Conservation (phyloP, 2,888 invertebrate genomes). For the Taenaris catops region DNA sequence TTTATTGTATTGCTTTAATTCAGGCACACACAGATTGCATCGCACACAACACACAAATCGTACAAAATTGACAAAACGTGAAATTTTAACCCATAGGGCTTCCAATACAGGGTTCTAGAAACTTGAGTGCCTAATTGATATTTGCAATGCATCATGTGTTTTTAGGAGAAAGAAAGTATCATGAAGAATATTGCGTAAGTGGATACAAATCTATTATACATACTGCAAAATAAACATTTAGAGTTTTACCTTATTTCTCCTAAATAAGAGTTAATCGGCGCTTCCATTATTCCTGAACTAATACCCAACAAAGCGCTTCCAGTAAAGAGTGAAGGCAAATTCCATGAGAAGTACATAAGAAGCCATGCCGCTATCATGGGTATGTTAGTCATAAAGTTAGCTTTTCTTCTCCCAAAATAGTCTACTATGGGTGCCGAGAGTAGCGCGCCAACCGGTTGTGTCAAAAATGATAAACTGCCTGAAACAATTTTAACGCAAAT, state of each 20-base stretch:
- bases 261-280: conserved; percentile 78
- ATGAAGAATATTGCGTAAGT: no score
- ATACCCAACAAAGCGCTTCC: conserved; percentile 73
- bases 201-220: no score
- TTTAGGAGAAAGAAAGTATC: no score
- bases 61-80: no score
- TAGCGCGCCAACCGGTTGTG: conserved; percentile 77
- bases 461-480: conserved; percentile 78
- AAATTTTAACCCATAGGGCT: no score
- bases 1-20: no score
- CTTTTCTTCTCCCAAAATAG: conserved; percentile 74
- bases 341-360: conserved; percentile 68
- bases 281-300: conserved; percentile 80
- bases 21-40: no score
- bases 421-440: conserved; percentile 76
- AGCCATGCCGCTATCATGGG: conserved; percentile 78
- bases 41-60: no score
- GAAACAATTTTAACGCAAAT: conserved; percentile 26
- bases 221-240: no score
- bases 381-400: conserved; percentile 74
- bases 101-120: no score
- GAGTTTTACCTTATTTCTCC: conserved; percentile 81
- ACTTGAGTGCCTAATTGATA: no score
- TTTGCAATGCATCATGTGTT: no score
- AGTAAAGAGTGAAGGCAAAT: conserved; percentile 61